Evolutionary conservation across 2,113 vertebrate genomes (phyloP), one percentile per base, ranked within the genome.

Genomic region (Motacilla alba): DNA sequence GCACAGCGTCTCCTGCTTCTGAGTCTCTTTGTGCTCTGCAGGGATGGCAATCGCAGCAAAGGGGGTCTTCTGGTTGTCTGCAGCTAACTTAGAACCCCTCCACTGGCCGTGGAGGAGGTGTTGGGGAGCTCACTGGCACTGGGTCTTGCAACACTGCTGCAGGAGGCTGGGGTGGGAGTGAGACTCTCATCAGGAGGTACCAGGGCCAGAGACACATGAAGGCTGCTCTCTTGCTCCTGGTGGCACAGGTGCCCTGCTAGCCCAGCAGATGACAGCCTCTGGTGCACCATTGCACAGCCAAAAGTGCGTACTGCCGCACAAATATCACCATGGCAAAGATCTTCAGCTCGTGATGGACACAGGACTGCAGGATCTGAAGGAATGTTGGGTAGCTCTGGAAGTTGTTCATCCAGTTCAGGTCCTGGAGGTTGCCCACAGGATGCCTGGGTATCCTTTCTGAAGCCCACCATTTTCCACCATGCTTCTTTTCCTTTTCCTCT

Each of bases 31-130:
- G 13, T 37, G 14, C n/a, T 62, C 27, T 50, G 4, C 30, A 49
- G 44, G 12, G 7, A 27, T 24, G 6, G 23, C 27, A 60, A 1
- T n/a, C 0, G 0, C 37, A 21, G 9, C 23, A 43, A 13, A 13
- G 9, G 2, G 3, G 3, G 7, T 4, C 28, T 9, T 5, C 16
- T 16, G 44, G 4, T 19, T 35, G 24, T 13, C 20, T 66, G 24
- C 20, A 30, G 3, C 23, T 41, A 28, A 19, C 6, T 15, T 19
- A 30, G 63, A 11, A 21, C 20, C 5, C 27, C 28, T 39, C 22
- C n/a, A 17, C 5, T 4, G 13, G 16, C 47, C 2, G 3, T 15
- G 13, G n/a, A n/a, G n/a, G 53, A 41, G 23, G 11, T n/a, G 9
- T 8, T 68, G 53, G 20, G n/a, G 4, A 68, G 8, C 16, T 82